Base-by-base conservation (phyloP, 2,797 vertebrate genomes). In the Labroides dimidiatus region DNA sequence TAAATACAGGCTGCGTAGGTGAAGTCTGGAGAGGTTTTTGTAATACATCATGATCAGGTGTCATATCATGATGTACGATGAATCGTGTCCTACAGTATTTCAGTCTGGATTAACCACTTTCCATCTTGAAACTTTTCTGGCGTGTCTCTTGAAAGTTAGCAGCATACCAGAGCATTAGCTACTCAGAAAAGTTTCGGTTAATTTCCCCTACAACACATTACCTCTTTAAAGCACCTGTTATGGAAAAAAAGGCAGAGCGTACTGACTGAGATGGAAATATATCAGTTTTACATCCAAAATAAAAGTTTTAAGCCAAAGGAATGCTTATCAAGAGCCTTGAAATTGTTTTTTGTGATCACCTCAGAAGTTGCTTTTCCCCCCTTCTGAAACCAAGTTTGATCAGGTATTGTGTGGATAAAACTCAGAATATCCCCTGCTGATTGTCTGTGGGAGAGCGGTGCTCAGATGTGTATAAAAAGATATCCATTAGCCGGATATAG, bases 391-490 rank as follows among this genome's bases (percentile, higher is more conserved):
- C 36, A 21, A 20, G 67, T 68, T 82, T 43, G 59, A 68, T 66
- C 37, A 30, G 49, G 44, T 37, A 13, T 47, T 75, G 69, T 11
- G 52, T 9, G 41, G 36, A 69, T 53, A 24, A 58, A 72, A 69
- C 36, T 61, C 27, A 54, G 49, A 75, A 61, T 60, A 73, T 20
- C 68, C 72, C 52, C 30, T 42, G 45, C 54, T 68, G 64, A 75
- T 84, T 61, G 63, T 78, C 63, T 45, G 60, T 64, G 63, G 66
- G 55, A 64, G 51, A 45, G 49, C 62, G 39, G 47, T 48, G 23
- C 21, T 63, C 71, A 78, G 70, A 88, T 89, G 77, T 61, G 63
- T 75, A n/a, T 47, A 64, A 72, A n/a, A 64, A 76, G 84, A 86
- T 83, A 75, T 71, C 76, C 23, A 63, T 64, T 58, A 69, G 73